Conservation (phyloP, 2,888 invertebrate genomes). For the Trisateles emortualis region DNA sequence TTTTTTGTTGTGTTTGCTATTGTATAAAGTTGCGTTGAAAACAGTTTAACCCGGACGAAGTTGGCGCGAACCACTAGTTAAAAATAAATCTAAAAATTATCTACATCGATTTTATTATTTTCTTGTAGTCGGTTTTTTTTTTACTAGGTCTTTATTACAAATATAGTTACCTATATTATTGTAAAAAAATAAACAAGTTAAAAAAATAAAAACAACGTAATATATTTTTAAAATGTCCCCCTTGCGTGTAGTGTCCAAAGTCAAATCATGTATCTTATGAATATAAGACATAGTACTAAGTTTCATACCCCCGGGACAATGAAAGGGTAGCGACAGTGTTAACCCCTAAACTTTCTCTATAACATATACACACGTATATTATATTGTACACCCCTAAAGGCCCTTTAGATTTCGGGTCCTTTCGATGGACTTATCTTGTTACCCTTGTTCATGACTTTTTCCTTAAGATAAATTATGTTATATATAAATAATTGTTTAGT, state of each 20-base stretch:
- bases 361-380: slow-evolving; percentile 13
- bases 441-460: slow-evolving; percentile 18
- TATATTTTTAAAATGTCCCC: background rate
- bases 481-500: slow-evolving; percentile 12
- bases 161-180: no score
- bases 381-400: slow-evolving; percentile 14
- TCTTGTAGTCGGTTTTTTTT: no score
- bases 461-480: slow-evolving; percentile 16
- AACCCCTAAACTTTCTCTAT: slow-evolving; percentile 31
- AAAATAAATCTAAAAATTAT: no score
- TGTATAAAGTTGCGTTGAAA: no score
- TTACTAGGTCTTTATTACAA: no score
- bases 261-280: slow-evolving; percentile 39
- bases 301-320: slow-evolving; percentile 37
- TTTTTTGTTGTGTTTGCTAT: no score
- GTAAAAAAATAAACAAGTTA: background rate
- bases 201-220: background rate
- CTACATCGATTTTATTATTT: no score
- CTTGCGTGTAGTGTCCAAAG: slow-evolving; percentile 1
- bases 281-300: slow-evolving; percentile 35
- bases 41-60: no score
- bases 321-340: slow-evolving; percentile 38
- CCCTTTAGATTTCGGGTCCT: slow-evolving; percentile 15
- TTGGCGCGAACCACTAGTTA: no score
- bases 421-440: slow-evolving; percentile 26